These are phyloP conservation scores for Vulpes vulpes DNA, from an alignment of 2,113 vertebrate species.

Conservation along the genomic window DNA sequence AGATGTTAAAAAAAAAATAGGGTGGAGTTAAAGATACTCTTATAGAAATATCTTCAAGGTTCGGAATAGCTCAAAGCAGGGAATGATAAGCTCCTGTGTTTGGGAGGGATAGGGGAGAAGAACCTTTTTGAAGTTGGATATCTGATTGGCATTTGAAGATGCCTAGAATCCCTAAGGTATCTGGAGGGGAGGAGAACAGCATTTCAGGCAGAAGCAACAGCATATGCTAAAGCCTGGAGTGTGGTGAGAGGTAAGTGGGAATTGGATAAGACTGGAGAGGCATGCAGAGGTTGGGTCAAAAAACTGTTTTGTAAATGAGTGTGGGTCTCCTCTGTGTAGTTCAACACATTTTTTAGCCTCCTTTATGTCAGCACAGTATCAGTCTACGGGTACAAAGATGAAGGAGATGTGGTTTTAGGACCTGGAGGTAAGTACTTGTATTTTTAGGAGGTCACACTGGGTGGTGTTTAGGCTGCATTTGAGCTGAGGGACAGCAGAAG, in stretches of 20 bases:
- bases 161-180: background rate
- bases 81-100: background rate
- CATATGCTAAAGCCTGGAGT: background rate
- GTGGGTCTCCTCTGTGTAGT: background rate
- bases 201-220: background rate
- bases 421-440: background rate
- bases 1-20: background rate
- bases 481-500: background rate
- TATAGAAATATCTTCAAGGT: conserved; percentile 43
- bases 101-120: conserved; percentile 7
- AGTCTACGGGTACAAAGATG: background rate
- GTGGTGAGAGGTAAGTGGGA: background rate
- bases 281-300: background rate
- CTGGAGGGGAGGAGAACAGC: background rate
- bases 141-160: conserved; percentile 42
- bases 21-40: background rate
- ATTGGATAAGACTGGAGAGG: background rate
- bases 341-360: background rate
- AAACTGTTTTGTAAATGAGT: background rate
- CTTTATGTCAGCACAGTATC: background rate
- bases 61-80: background rate
- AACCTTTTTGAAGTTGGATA: conserved; percentile 17
- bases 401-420: background rate
- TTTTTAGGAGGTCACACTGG: background rate
- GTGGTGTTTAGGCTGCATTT: background rate